Evolutionary conservation across 2,888 invertebrate species (phyloP).

Genomic region (Geotrupes spiniger): DNA sequence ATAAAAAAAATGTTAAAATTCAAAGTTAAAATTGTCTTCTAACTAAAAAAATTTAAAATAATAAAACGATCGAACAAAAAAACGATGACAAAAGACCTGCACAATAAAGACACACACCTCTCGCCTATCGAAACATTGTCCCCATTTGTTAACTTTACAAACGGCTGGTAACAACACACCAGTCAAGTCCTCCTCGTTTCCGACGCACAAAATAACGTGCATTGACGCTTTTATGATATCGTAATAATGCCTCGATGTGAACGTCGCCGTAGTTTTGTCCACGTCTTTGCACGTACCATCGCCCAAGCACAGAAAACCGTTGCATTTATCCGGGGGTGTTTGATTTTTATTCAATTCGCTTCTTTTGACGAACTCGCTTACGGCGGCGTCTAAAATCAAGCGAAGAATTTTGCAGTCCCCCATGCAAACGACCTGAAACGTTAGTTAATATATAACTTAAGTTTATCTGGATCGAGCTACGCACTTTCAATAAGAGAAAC

Average conservation of each 20-base stretch:
- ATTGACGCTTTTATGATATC: constrained; percentile 63
- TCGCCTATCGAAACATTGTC: constrained; percentile 69
- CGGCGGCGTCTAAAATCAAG: constrained; percentile 56
- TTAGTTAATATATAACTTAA: neutral
- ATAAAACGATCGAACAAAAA: too few relatives aligned
- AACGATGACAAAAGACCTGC: neutral
- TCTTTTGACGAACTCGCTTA: constrained; percentile 51
- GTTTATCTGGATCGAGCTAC: neutral
- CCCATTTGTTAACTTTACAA: constrained; percentile 61
- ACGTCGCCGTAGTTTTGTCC: constrained; percentile 27
- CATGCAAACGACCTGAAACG: constrained; percentile 66
- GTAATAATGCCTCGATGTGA: constrained; percentile 45
- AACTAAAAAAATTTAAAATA: too few relatives aligned
- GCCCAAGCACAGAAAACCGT: constrained; percentile 69
- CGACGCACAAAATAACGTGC: constrained; percentile 61
- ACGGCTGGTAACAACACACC: constrained; percentile 63
- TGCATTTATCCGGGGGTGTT: constrained; percentile 48
- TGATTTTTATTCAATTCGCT: constrained; percentile 1
- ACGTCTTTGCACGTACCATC: constrained; percentile 54
- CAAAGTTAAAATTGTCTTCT: too few relatives aligned
- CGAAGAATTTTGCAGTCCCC: constrained; percentile 64
- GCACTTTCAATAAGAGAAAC: constrained; percentile 70
- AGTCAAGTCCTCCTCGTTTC: constrained; percentile 62
- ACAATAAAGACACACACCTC: constrained; percentile 53
- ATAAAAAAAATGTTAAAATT: too few relatives aligned